Evolutionary conservation across 2,113 vertebrate genomes (phyloP), one percentile per base, ranked within the genome.

Genomic region (Amphilophus citrinellus): DNA sequence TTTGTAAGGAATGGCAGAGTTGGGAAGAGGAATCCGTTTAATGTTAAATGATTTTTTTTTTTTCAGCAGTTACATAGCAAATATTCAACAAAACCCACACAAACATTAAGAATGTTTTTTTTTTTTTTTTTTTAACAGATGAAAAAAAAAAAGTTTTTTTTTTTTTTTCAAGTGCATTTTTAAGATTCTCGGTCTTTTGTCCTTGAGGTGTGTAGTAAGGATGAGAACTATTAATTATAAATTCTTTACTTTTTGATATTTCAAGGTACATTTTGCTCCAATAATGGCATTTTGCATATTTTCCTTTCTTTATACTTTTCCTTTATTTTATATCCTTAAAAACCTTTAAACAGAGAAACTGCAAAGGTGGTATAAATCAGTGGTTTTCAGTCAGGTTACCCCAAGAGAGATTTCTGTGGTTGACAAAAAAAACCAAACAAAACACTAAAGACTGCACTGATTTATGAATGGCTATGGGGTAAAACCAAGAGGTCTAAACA

Each of bases 1-100:
- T 93, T 93, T 80, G 83, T 44, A 57, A 79, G 87, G 59, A 89
- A 77, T 73, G 39, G 78, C 76, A 65, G 80, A 89, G 76, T 20
- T 15, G 79, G 62, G 68, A 77, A 59, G 60, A 80, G 78, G 77
- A 80, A 92, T 79, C 32, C 22, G 10, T 57, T 92, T 89, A 83
- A 89, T 91, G 81, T 93, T 84, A 79, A 86, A 89, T 87, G 15
- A 8, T 24, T 4, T 44, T 15, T 17, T 15, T 17, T 44, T 50
- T 50, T 50, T 0, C 0, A n/a, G 30, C 32, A 73, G 47, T 56
- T 73, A 56, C 68, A 71, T 2, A n/a, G 27, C 1, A 56, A 73
- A 14, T 32, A 35, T 2, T 73, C 1, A 4, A 35, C n/a, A 56
- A 56, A 56, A 11, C 50, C 20, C 68, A 8, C 10, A 30, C 68